Percentiles rank a stretch among this genome's conserved stretches.
phyloP scores from a whole-genome alignment of 2,113 vertebrate genomes.

The Platysternon megacephalum region DNA sequence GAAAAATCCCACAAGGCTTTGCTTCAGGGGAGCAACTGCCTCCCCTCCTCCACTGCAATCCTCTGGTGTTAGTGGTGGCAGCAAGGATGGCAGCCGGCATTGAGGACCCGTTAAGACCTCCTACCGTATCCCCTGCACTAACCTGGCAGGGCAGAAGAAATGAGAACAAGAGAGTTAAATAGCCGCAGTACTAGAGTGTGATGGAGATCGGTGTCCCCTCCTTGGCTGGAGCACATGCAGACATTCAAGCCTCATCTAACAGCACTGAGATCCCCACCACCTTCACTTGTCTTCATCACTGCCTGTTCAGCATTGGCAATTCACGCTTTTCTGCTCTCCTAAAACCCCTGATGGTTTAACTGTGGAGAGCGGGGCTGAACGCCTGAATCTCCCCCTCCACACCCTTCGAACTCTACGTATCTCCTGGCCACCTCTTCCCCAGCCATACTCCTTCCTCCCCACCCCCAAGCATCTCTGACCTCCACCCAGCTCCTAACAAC shows the following conservation, averaged over 20 bases:
- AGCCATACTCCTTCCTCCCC: background rate
- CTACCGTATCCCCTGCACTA: conserved; percentile 80
- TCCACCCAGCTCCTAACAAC: background rate
- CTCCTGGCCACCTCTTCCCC: background rate
- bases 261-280: background rate
- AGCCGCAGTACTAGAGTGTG: background rate
- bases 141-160: conserved; percentile 56
- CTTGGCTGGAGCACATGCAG: background rate
- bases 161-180: background rate
- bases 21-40: conserved; percentile 37
- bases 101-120: conserved; percentile 21
- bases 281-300: background rate
- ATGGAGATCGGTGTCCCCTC: background rate
- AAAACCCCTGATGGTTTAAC: background rate
- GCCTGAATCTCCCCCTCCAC: background rate
- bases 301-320: background rate
- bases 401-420: background rate
- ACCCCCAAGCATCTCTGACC: too few species aligned
- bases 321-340: background rate
- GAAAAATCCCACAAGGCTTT: conserved; percentile 17
- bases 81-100: conserved; percentile 35
- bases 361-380: background rate
- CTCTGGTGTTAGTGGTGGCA: conserved; percentile 37
- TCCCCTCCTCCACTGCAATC: conserved; percentile 63
- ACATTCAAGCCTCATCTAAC: background rate